Conservation (phyloP, 2,797 vertebrate genomes). For the Xiphorhynchus erythropygius region DNA sequence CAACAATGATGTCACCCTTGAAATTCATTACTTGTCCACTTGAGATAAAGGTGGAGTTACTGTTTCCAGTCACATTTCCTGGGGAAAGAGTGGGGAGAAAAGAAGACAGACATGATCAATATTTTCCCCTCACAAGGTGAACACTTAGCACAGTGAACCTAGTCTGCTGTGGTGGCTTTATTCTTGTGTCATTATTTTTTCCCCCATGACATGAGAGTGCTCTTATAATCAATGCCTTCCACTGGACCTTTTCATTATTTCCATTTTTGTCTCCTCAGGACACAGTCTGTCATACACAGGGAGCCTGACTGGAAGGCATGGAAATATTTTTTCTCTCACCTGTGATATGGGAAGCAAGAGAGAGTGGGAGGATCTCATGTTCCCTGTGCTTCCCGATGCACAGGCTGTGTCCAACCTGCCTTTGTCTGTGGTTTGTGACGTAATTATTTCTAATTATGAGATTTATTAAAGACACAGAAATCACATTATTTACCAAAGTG, state of each 20-base stretch:
- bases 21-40: constrained; percentile 99
- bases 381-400: fast-evolving
- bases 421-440: fast-evolving
- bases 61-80: constrained; percentile 94
- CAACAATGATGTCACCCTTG: constrained; percentile 94
- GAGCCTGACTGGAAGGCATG: background rate
- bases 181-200: constrained; percentile 2
- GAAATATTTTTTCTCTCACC: background rate
- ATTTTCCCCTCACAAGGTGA: constrained; percentile 3
- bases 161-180: background rate
- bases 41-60: constrained; percentile 97
- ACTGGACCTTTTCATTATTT: constrained; percentile 16
- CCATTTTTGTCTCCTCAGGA: background rate
- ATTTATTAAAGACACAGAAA: background rate
- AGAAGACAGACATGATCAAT: constrained; percentile 29
- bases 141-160: background rate
- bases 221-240: constrained; percentile 29
- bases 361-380: fast-evolving
- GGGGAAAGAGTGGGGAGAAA: constrained; percentile 4
- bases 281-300: background rate
- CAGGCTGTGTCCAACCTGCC: background rate
- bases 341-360: background rate
- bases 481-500: background rate
- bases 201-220: background rate
- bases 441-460: background rate